A percentile compares a stretch with the other conserved stretches of the same genome.
phyloP scores from a whole-genome alignment of 2,113 vertebrate genomes.

The Aepyceros melampus region DNA sequence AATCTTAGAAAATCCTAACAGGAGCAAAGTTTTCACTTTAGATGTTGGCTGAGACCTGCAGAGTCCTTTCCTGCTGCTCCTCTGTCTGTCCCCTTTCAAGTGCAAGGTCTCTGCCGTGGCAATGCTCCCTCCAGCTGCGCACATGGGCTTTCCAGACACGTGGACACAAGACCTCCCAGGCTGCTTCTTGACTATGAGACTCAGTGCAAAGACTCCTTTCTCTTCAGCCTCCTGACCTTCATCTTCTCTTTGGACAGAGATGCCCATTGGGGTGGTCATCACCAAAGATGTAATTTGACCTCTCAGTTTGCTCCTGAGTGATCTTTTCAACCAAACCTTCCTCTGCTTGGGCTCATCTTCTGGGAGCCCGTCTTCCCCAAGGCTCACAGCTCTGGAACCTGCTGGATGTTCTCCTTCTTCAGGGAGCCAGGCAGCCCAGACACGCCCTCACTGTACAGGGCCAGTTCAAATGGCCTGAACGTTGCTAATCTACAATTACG shows the following conservation, averaged over 20 bases:
- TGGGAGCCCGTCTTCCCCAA: neutral
- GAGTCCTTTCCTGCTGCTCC: constrained; percentile 31
- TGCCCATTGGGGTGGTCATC: neutral
- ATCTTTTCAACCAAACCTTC: neutral
- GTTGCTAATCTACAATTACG: neutral
- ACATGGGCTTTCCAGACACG: neutral
- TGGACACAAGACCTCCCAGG: neutral
- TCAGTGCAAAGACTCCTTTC: neutral
- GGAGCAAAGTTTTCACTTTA: constrained; percentile 58
- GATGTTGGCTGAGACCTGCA: constrained; percentile 53
- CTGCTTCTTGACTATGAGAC: neutral
- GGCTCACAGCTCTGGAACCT: neutral
- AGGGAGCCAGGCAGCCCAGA: neutral
- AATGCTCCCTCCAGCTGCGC: neutral
- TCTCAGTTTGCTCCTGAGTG: neutral
- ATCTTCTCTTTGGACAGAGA: neutral
- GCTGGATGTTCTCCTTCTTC: neutral
- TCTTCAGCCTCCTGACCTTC: neutral
- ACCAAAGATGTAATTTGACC: neutral
- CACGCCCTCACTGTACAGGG: neutral
- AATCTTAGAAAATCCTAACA: constrained; percentile 58
- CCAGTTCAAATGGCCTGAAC: neutral
- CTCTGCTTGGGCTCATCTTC: neutral
- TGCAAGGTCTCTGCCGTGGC: neutral
- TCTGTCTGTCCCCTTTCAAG: neutral